Evolutionary conservation across 2,888 invertebrate genomes (phyloP).

Genomic region (Shargacucullia verbasci): DNA sequence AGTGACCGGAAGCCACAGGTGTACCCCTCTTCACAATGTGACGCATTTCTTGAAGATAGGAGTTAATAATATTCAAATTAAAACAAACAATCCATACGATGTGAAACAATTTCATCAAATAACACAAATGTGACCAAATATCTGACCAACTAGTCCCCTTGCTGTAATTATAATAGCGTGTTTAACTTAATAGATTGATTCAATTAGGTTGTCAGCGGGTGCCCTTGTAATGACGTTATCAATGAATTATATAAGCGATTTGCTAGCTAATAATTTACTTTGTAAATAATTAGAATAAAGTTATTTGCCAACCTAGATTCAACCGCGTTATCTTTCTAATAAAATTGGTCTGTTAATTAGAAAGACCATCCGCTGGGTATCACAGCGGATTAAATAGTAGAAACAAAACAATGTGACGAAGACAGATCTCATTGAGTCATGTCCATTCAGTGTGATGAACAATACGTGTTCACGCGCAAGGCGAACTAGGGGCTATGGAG

Average conservation of each 20-base stretch:
- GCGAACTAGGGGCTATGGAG: no score
- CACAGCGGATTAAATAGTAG: constrained; percentile 35
- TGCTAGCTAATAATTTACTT: constrained; percentile 2
- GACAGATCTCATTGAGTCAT: constrained; percentile 55
- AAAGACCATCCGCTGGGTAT: constrained; percentile 33
- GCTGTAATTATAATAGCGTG: constrained; percentile 46
- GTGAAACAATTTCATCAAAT: constrained; percentile 12
- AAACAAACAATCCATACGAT: constrained; percentile 18
- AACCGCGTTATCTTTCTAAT: neutral
- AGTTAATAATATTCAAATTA: constrained; percentile 16
- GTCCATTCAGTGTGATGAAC: constrained; percentile 66
- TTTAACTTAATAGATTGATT: constrained; percentile 44
- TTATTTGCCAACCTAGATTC: neutral
- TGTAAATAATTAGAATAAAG: constrained; percentile 20
- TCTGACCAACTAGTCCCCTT: constrained; percentile 32
- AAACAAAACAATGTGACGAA: constrained; percentile 37
- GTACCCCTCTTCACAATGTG: constrained; percentile 48
- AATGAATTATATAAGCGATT: constrained; percentile 32
- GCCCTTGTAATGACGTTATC: constrained; percentile 35
- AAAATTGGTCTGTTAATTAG: constrained; percentile 15
- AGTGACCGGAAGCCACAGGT: constrained; percentile 76
- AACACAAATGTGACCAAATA: constrained; percentile 36
- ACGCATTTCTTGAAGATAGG: constrained; percentile 34
- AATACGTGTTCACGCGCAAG: no score
- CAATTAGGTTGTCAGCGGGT: constrained; percentile 28